Conservation (phyloP, 2,113 vertebrate species). For the Cichladusa arquata region DNA sequence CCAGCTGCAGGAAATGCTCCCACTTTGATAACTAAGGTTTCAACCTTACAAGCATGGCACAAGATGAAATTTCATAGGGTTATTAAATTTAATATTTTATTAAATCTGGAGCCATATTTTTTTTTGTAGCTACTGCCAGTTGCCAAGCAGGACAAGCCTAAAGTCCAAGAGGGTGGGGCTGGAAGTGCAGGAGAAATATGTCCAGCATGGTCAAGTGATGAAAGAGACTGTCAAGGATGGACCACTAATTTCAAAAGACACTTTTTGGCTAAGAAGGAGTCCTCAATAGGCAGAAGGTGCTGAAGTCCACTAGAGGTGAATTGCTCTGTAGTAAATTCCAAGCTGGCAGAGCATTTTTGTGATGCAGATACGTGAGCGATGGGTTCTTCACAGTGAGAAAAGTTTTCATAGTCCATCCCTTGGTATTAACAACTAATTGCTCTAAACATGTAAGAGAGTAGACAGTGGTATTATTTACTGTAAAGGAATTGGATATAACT, state of each 20-base stretch:
- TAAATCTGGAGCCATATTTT: background rate
- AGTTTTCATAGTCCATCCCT: background rate
- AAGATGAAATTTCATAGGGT: background rate
- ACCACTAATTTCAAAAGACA: background rate
- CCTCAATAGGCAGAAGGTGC: background rate
- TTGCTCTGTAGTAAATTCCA: background rate
- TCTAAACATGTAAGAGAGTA: background rate
- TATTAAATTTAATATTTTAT: background rate
- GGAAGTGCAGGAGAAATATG: background rate
- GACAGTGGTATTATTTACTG: background rate
- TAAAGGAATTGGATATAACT: background rate
- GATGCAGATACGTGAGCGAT: accelerated
- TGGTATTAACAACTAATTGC: background rate
- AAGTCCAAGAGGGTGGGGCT: accelerated
- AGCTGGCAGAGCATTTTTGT: background rate
- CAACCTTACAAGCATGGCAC: background rate
- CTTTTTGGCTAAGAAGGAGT: background rate
- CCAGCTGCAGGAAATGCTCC: background rate
- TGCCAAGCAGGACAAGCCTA: accelerated
- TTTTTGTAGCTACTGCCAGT: background rate
- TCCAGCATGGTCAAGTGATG: background rate
- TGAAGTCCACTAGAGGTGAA: background rate
- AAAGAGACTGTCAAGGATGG: background rate
- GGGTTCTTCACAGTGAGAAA: background rate
- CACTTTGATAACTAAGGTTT: background rate